Evolutionary conservation across 2,797 vertebrate genomes (phyloP), one percentile per base, ranked within the genome.

Genomic region (Delichon dasypus): DNA sequence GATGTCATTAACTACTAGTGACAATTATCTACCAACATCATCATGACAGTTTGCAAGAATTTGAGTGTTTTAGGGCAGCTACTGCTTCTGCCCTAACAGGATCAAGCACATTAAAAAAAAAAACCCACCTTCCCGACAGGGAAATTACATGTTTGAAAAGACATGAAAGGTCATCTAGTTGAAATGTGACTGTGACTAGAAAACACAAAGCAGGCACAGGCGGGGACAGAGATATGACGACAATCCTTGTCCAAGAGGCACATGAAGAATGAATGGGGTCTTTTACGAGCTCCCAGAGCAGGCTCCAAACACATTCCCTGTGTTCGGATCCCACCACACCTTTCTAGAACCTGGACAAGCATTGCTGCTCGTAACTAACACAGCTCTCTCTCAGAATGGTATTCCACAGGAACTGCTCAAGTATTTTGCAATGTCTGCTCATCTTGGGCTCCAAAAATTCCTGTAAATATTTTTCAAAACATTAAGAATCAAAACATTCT

Each of bases 251-350:
- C 57, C 23, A 50, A 44, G 21, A 27, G 23, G 10, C 27, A 53
- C 15, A 9, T 0, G 0, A 55, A 36, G 4, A 2, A 45, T 1
- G 14, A 42, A 65, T 61, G 11, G 2, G 2, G 14, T 18, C 26
- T 64, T 64, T 20, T 30, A 53, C 2, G 4, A 38, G 25, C 8
- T 15, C 34, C 34, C 29, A 17, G 12, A 38, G 54, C 40, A 64
- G 19, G 32, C 61, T 73, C 48, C 34, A 30, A 44, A 32, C 67
- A 68, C 6, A 16, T 3, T 30, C 16, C 27, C 21, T 13, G 9
- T 9, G 21, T 48, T 50, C 34, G n/a, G 19, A 50, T 60, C 65
- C 53, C 42, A 23, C 10, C 14, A 16, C 5, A 13, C 18, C 36
- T 36, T 60, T 16, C 32, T 3, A 51, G 62, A 30, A 62, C 25